Evolutionary conservation across 2,888 invertebrate genomes (phyloP), one percentile per base, ranked within the genome.

Genomic region (Microchrysa polita): DNA sequence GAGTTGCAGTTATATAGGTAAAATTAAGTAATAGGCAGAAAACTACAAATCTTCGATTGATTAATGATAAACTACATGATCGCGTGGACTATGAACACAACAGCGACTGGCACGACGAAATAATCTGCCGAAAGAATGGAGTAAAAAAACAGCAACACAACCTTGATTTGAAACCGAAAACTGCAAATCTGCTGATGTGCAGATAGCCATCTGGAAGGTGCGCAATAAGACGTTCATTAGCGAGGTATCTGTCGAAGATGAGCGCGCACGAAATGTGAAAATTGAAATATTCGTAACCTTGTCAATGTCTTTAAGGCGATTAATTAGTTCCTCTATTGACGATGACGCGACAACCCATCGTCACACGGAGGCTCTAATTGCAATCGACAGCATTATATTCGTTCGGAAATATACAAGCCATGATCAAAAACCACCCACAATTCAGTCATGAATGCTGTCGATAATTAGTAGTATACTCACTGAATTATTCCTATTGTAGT

Each of bases 241-340:
- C 7, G n/a, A 48, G n/a, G 34, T n/a, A 23, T 20, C 20, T n/a
- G 61, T 16, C 0, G 14, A 27, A 44, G 65, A 48, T 65, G 48
- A 65, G 48, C 48, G 5, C 16, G 48, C 48, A 2, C 16, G 14
- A 65, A 65, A 44, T 22, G 44, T 44, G 48, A 65, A 65, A 34
- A 65, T 65, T 65, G 65, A 65, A 67, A 53, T 67, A 55, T 69
- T 69, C 57, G 69, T 55, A 69, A 57, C 69, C 69, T 69, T 69
- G 69, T 69, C 55, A 69, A 55, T 40, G 55, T 55, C 55, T 69
- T 23, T 69, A 69, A 69, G 69, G 69, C 69, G 69, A 69, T 69
- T 69, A 69, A 69, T 69, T 69, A 69, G 69, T 69, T 65, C 65
- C 65, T 65, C 65, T 44, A 48, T 61, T 16, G 34, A 61, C n/a